Percentiles rank a stretch among this genome's conserved stretches.
Conservation (phyloP, 2,888 invertebrate species). For the Phragmatobia fuliginosa region DNA sequence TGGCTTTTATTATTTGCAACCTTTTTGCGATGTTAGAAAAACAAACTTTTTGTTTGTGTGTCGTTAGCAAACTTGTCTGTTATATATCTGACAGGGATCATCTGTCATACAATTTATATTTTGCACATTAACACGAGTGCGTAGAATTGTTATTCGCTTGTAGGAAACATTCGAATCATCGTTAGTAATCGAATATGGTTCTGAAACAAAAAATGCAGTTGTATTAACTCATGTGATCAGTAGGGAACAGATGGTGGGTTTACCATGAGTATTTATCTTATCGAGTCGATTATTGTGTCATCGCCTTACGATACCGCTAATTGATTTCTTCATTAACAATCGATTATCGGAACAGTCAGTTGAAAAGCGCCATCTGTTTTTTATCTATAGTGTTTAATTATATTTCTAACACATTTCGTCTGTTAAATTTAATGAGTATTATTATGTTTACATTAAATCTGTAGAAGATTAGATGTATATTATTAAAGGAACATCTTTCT, state of each 20-base stretch:
- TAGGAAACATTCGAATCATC: constrained; percentile 26
- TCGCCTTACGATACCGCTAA: constrained; percentile 60
- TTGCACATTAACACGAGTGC: constrained; percentile 21
- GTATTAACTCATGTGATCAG: constrained; percentile 43
- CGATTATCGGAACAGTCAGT: constrained; percentile 47
- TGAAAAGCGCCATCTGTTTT: constrained; percentile 41
- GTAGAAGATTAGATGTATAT: not conserved
- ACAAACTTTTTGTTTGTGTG: constrained; percentile 69
- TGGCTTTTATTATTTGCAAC: constrained; percentile 56
- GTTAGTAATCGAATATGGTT: constrained; percentile 57
- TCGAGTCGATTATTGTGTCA: constrained; percentile 59
- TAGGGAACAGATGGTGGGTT: constrained; percentile 59
- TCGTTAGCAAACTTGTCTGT: constrained; percentile 61
- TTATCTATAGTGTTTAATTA: constrained; percentile 26
- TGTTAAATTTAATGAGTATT: constrained; percentile 19
- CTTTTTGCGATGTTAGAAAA: constrained; percentile 67
- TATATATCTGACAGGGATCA: constrained; percentile 41
- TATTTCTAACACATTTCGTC: constrained; percentile 22
- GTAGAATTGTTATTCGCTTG: constrained; percentile 25
- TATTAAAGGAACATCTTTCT: not conserved
- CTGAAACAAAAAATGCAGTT: constrained; percentile 48
- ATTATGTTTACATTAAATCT: not conserved
- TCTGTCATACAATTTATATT: constrained; percentile 21
- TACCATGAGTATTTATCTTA: constrained; percentile 60
- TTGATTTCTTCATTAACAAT: constrained; percentile 62